Evolutionary conservation across 2,888 invertebrate species (phyloP).

Genomic region (Ischnus inquisitorius): DNA sequence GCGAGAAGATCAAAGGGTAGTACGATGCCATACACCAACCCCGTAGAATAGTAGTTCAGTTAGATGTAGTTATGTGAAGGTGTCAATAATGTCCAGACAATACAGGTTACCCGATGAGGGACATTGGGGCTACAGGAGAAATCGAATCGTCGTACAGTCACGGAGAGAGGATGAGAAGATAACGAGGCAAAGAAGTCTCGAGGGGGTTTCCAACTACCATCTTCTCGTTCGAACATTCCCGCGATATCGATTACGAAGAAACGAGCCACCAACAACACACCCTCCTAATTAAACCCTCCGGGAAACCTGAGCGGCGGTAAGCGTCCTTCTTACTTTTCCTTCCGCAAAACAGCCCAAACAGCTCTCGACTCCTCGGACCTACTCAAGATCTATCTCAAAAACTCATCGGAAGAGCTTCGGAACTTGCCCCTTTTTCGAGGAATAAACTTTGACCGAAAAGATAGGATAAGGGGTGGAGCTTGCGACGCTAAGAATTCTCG

Average conservation of each 20-base stretch:
- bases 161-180: not conserved
- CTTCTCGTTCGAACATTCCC: not conserved
- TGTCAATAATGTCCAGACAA: not conserved
- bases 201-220: not conserved
- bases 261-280: not conserved
- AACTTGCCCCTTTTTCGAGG: constrained; percentile 45
- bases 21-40: not conserved
- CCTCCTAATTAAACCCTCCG: constrained; percentile 1
- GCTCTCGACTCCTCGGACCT: not conserved
- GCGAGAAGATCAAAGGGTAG: not conserved
- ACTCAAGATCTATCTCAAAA: constrained; percentile 20
- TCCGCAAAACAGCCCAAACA: not conserved
- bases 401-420: constrained; percentile 41
- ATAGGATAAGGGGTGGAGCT: not conserved
- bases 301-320: not conserved
- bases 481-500: not conserved
- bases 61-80: not conserved
- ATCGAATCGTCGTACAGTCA: not conserved
- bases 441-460: constrained; percentile 46
- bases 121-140: not conserved
- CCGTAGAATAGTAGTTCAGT: not conserved
- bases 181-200: not conserved
- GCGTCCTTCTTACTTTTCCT: not conserved
- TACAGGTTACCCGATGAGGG: not conserved
- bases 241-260: not conserved